These are phyloP conservation scores for Picathartes gymnocephalus DNA, from an alignment of 2,113 vertebrate genomes.

Conservation along the genomic window DNA sequence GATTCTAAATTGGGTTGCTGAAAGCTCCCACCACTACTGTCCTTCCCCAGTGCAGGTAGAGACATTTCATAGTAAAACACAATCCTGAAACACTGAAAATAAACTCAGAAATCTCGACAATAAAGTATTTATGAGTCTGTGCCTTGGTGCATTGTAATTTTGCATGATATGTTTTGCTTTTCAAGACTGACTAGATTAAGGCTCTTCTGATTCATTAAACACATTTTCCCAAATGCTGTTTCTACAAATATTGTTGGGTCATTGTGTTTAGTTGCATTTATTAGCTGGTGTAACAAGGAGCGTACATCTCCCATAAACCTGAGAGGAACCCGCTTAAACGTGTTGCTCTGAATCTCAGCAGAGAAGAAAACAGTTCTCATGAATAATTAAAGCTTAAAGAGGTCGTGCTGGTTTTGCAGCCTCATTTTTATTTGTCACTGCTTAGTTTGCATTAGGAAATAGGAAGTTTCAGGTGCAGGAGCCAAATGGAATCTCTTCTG, in stretches of 20 bases:
- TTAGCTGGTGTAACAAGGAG: slow-evolving; percentile 33
- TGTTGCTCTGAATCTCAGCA: slow-evolving; percentile 17
- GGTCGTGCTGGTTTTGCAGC: background rate
- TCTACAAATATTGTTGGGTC: slow-evolving; percentile 19
- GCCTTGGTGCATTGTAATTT: slow-evolving; percentile 31
- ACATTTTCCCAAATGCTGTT: slow-evolving; percentile 16
- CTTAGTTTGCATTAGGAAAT: slow-evolving; percentile 39
- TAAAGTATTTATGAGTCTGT: slow-evolving; percentile 44
- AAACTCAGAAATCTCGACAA: background rate
- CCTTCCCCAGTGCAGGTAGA: background rate
- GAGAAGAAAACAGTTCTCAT: slow-evolving; percentile 39
- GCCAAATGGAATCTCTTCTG: background rate
- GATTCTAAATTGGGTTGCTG: background rate
- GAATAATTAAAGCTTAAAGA: slow-evolving; percentile 60
- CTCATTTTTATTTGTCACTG: slow-evolving; percentile 35
- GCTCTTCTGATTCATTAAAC: slow-evolving; percentile 47
- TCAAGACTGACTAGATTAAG: slow-evolving; percentile 49
- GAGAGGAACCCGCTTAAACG: background rate
- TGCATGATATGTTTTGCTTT: slow-evolving; percentile 33
- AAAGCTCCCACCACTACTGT: background rate
- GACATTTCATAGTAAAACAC: background rate
- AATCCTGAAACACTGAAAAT: background rate
- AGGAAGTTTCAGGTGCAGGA: slow-evolving; percentile 10
- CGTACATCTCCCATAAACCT: background rate
- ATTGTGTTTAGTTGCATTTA: slow-evolving; percentile 41